Base-by-base conservation (phyloP, 2,113 vertebrate species). In the Microcebus tavaratra region DNA sequence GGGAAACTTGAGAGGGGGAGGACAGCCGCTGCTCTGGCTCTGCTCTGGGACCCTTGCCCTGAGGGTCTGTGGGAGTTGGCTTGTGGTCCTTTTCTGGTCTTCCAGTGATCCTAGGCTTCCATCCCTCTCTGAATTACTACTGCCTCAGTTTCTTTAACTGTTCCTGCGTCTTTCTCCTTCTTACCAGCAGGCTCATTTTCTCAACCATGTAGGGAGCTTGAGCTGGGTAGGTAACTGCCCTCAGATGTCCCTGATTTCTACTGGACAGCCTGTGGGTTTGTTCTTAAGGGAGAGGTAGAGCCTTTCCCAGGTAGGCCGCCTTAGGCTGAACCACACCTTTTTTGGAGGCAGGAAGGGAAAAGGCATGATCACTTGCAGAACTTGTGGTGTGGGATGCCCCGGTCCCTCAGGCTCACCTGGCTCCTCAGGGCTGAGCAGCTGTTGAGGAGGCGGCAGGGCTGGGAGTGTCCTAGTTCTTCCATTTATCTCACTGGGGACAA, bases 381-480 rank as follows among this genome's bases (percentile, higher is more conserved):
- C 48, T 88, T 63, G 23, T 42, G 55, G 63, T 42, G 50, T 91
- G 50, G 81, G 68, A 93, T 63, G 83, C 12, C 63, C 92, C 75
- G 61, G 75, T 80, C 84, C 84, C 53, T 88, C 48, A 53, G 81
- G 92, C 53, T 94, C 55, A 39, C 85, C 67, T 92, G 63, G 85
- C 75, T 94, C 31, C 42, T 73, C 20, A 10, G 73, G 29, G 61
- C 34, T 57, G 27, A 81, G 72, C 70, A 88, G 59, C 84, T 93
- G 80, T 45, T 53, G 42, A 73, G 79, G 82, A 91, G 91, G 88
- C 10, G 18, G 53, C 80, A 57, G 90, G 59, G 25, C 75, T 59
- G 45, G 34, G 84, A 34, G 39, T 73, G 79, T 80, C 88, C 82
- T 79, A 31, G 59, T 68, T 95, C 85, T 68, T 68, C 70, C 45